phyloP scores from a whole-genome alignment of 2,797 vertebrate species.

The Halcyon chelicuti region DNA sequence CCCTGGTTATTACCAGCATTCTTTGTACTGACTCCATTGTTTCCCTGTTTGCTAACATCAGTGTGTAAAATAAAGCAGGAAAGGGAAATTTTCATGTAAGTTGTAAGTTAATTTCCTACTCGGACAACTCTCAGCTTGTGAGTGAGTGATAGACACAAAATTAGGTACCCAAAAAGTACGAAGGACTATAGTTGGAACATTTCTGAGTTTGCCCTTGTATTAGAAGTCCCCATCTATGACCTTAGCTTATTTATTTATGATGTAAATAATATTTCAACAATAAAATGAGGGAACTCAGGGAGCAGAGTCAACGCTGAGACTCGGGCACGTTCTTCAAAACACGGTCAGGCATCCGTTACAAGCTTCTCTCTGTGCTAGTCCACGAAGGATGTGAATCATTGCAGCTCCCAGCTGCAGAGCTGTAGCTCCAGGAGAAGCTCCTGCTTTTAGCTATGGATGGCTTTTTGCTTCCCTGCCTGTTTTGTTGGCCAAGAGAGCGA shows the following conservation, averaged over 20 bases:
- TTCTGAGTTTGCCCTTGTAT: neutral
- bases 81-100: neutral
- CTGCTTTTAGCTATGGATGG: neutral
- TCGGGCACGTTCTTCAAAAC: neutral
- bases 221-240: neutral
- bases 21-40: neutral
- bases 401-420: neutral
- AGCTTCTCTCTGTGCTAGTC: neutral
- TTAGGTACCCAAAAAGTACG: neutral
- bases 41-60: neutral
- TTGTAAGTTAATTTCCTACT: neutral
- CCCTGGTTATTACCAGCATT: neutral
- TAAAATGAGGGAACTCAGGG: neutral
- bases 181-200: neutral
- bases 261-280: neutral
- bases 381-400: neutral
- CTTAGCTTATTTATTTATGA: neutral
- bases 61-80: neutral
- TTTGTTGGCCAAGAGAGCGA: neutral
- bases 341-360: neutral
- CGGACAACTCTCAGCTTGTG: neutral
- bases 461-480: neutral
- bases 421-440: neutral
- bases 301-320: neutral
- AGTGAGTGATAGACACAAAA: neutral